Conservation (phyloP, 2,113 vertebrate species). For the Setophaga petechia region DNA sequence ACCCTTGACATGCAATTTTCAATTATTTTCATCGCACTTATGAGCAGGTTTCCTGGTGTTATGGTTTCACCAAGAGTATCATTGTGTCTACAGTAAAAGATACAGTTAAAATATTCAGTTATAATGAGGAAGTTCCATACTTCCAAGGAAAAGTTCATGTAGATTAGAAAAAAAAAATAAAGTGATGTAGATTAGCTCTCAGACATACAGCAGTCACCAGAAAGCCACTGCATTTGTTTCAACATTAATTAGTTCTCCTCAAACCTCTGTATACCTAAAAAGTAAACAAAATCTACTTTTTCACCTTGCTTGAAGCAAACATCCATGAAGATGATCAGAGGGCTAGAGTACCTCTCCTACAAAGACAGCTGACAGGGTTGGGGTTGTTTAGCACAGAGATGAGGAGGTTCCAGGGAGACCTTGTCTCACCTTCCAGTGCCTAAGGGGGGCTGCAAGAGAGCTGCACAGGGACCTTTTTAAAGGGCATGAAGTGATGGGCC, state of each 20-base stretch:
- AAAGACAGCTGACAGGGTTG: not conserved
- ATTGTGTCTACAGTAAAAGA: not conserved
- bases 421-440: not conserved
- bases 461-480: not conserved
- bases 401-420: not conserved
- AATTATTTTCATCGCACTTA: not conserved
- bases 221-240: not conserved
- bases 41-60: not conserved
- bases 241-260: not conserved
- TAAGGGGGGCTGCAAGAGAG: not conserved
- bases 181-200: not conserved
- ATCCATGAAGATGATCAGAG: not conserved
- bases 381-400: not conserved
- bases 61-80: not conserved
- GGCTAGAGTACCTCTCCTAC: not conserved
- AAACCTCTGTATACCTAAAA: not conserved
- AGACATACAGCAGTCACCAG: not conserved
- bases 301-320: not conserved
- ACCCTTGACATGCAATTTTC: not conserved
- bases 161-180: too few species aligned
- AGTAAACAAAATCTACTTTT: not conserved
- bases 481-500: not conserved
- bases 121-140: not conserved
- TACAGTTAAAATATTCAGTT: not conserved
- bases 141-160: not conserved